A percentile compares a stretch with the other conserved stretches of the same genome.
Conservation (phyloP, 2,797 vertebrate species). For the Lepidocolaptes lacrymiger region DNA sequence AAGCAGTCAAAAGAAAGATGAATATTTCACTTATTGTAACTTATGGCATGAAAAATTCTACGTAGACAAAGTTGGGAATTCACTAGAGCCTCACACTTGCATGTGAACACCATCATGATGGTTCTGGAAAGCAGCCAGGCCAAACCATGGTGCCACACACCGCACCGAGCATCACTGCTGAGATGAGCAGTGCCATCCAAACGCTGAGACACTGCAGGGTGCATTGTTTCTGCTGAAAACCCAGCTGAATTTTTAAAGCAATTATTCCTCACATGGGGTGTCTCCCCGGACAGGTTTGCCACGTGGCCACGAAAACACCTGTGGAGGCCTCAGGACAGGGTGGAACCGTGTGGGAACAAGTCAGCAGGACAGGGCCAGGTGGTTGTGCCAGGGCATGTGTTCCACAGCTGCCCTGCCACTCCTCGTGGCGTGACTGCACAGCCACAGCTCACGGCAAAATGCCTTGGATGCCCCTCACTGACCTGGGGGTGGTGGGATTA, state of each 20-base stretch:
- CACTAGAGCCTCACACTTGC: fast-evolving
- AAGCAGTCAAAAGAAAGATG: not conserved
- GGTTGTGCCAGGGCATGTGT: fast-evolving
- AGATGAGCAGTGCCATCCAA: fast-evolving
- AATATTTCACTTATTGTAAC: not conserved
- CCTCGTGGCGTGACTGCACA: fast-evolving
- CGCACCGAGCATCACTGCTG: fast-evolving
- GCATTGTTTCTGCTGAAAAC: not conserved
- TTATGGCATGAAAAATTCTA: not conserved
- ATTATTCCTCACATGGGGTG: fast-evolving
- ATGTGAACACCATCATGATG: fast-evolving
- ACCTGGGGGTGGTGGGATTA: fast-evolving
- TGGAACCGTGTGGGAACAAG: not conserved
- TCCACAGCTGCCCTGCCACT: not conserved
- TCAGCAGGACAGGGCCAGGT: fast-evolving
- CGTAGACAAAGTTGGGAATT: not conserved
- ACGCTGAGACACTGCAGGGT: fast-evolving
- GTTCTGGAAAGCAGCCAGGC: not conserved
- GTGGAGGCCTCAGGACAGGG: not conserved
- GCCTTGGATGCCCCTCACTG: not conserved
- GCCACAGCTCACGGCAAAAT: fast-evolving
- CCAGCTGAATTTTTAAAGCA: fast-evolving
- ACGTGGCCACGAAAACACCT: not conserved
- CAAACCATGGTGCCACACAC: fast-evolving
- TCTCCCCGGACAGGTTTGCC: not conserved